Conservation (phyloP, 1,140 invertebrate species). For the Drosophila ironensis region DNA sequence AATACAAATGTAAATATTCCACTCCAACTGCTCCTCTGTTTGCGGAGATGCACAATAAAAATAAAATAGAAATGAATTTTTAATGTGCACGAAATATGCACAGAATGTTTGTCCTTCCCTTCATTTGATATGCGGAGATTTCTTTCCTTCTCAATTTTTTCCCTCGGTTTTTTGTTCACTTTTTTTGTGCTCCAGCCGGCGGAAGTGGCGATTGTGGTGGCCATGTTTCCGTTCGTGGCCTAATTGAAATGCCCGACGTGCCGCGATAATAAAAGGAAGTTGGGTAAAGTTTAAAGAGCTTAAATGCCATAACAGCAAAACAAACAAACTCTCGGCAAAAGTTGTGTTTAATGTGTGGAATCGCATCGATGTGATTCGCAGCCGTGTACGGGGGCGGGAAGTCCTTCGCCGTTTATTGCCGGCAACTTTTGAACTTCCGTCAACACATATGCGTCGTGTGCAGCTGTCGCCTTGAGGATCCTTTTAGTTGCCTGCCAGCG, state of each 20-base stretch:
- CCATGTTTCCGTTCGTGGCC: conserved; percentile 14
- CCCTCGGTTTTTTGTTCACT: neutral
- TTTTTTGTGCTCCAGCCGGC: conserved; percentile 5
- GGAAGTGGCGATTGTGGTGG: conserved; percentile 30
- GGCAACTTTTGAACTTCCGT: conserved; percentile 7
- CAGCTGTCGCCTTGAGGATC: conserved; percentile 23
- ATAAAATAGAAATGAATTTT: conserved; percentile 38
- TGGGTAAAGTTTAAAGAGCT: conserved; percentile 8
- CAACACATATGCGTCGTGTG: conserved; percentile 39
- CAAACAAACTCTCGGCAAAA: conserved; percentile 7
- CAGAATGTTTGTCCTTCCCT: conserved; percentile 16
- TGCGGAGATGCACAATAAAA: conserved; percentile 21
- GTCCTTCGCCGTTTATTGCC: conserved; percentile 23
- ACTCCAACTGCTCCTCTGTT: conserved; percentile 13
- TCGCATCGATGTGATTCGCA: conserved; percentile 3
- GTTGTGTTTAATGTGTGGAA: conserved; percentile 14
- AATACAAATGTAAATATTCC: conserved; percentile 40
- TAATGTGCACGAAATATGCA: conserved; percentile 36
- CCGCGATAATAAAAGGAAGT: neutral
- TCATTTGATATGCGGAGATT: conserved; percentile 42
- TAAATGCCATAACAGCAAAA: neutral
- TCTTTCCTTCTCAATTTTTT: conserved; percentile 18
- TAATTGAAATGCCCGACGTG: conserved; percentile 23
- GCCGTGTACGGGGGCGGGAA: conserved; percentile 10
- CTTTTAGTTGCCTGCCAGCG: neutral